Conservation (phyloP, 2,797 vertebrate species). For the Poecilia gillii region DNA sequence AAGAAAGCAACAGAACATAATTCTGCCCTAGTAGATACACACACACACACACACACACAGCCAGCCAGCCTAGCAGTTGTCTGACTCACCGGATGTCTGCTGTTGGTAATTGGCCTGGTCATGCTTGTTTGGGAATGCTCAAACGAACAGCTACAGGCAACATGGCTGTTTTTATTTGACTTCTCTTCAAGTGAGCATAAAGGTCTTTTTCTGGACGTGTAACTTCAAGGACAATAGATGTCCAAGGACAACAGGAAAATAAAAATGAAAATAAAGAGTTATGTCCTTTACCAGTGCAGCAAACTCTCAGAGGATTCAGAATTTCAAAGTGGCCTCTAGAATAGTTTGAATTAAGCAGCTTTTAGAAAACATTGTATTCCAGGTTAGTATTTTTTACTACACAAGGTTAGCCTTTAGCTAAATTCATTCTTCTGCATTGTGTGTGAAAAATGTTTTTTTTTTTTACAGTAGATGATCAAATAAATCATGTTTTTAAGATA, state of each 20-base stretch:
- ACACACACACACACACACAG: background rate
- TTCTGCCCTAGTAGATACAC: constrained; percentile 6
- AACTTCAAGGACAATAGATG: background rate
- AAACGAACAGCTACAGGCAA: constrained; percentile 11
- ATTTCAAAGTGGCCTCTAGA: background rate
- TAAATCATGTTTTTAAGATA: background rate
- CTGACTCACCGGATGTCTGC: constrained; percentile 19
- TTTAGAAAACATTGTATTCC: background rate
- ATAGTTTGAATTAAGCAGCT: background rate
- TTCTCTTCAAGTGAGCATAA: background rate
- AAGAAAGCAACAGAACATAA: background rate
- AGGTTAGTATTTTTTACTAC: background rate
- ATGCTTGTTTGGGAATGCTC: constrained; percentile 1
- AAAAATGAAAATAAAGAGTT: background rate
- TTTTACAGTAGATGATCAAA: background rate
- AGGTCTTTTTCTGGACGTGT: background rate
- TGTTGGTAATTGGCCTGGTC: constrained; percentile 8
- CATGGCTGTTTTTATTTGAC: background rate
- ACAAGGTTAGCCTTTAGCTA: background rate
- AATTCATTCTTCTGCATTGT: background rate
- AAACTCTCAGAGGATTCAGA: background rate
- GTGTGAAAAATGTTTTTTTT: background rate
- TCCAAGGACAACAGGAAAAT: background rate
- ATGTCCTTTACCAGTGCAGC: background rate
- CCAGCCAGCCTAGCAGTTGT: constrained; percentile 6